phyloP scores from a whole-genome alignment of 92 coral and sea anemone genomes.

The Siderastrea siderea region DNA sequence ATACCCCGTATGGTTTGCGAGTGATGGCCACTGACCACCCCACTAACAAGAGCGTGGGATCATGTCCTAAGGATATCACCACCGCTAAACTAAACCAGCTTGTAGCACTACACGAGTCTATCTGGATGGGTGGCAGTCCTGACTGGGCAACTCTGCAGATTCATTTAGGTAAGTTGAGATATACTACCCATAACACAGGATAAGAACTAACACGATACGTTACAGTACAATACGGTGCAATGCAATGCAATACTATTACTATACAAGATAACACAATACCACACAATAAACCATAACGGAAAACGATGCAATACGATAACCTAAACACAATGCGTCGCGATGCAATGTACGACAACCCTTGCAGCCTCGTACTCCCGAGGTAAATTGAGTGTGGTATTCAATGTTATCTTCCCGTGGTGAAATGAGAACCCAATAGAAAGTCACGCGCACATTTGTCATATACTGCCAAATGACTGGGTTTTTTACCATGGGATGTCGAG shows the following conservation, averaged over 20 bases:
- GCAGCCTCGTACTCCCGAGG: too few species aligned
- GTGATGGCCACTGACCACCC: constrained; percentile 50
- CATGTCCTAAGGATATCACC: constrained; percentile 34
- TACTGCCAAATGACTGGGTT: too few species aligned
- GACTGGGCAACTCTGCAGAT: constrained; percentile 48
- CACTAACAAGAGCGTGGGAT: constrained; percentile 51
- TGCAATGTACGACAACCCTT: too few species aligned
- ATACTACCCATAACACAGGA: background rate
- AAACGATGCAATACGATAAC: too few species aligned
- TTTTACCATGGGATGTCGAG: too few species aligned
- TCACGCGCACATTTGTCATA: too few species aligned
- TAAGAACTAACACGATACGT: background rate
- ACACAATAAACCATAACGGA: too few species aligned
- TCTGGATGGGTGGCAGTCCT: constrained; percentile 53
- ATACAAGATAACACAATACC: too few species aligned
- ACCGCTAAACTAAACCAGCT: constrained; percentile 3
- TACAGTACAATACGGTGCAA: too few species aligned
- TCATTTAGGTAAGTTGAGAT: constrained; percentile 28
- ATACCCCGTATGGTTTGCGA: constrained; percentile 56
- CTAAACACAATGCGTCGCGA: too few species aligned
- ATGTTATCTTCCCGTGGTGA: background rate
- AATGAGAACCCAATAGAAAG: background rate
- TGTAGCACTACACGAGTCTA: constrained; percentile 44
- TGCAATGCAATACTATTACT: too few species aligned
- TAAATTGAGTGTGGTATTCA: too few species aligned